Conservation (phyloP, 2,888 invertebrate genomes). For the Lagria hirta region DNA sequence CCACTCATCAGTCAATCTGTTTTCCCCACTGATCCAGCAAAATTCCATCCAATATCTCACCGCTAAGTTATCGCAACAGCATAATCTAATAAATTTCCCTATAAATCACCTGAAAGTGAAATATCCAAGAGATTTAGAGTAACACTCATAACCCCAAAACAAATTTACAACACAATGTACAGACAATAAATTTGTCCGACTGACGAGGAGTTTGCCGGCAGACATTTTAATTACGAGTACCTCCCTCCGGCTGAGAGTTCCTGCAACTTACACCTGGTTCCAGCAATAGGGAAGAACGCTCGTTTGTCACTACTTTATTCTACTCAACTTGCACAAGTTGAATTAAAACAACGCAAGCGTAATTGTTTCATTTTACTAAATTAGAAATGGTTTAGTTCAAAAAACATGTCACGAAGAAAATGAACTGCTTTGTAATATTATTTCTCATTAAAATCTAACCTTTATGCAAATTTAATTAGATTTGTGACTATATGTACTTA, state of each 20-base stretch:
- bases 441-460: too few species aligned
- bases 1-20: too few species aligned
- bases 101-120: conserved; percentile 41
- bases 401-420: conserved; percentile 1
- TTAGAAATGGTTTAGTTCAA: conserved; percentile 20
- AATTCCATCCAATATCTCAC: conserved; percentile 8
- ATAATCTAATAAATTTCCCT: conserved; percentile 29
- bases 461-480: too few species aligned
- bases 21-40: conserved; percentile 12
- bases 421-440: conserved; percentile 11
- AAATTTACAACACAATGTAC: conserved; percentile 51
- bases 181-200: conserved; percentile 51
- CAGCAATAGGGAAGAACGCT: conserved; percentile 28
- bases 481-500: too few species aligned
- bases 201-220: conserved; percentile 48
- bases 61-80: conserved; percentile 20
- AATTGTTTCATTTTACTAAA: conserved; percentile 48
- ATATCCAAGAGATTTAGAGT: conserved; percentile 44
- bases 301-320: conserved; percentile 36
- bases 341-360: conserved; percentile 37
- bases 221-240: conserved; percentile 53
- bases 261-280: conserved; percentile 42
- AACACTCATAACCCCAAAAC: conserved; percentile 49
- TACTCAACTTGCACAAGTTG: conserved; percentile 33
- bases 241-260: conserved; percentile 37